Base-by-base conservation (phyloP, 2,888 invertebrate genomes). In the Atethmia centrago region DNA sequence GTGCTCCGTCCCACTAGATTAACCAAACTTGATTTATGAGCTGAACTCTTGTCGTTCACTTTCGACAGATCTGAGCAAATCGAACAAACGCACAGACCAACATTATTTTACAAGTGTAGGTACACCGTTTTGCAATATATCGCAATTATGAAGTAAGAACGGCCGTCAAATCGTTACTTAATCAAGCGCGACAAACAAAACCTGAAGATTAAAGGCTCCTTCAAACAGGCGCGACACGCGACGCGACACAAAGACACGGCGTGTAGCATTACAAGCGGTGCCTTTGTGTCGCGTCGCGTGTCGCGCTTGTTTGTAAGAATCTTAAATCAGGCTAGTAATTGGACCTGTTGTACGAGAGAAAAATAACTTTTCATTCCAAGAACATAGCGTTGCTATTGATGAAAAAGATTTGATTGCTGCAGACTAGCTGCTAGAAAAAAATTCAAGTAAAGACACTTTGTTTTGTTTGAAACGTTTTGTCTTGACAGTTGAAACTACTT, bases 11-110 rank as follows among this genome's bases (percentile, higher is more conserved):
- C 62, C 55, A 78, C 80, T 77, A 75, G 71, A 77, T 79, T 77
- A 83, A 79, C 66, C 74, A 74, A 80, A 79, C 69, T 78, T 83
- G 74, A 86, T 85, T 82, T 81, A 85, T 82, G n/a, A 69, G 40
- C 80, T 82, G 63, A 59, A 70, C 75, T 77, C 64, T 61, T 64
- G 74, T 67, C 68, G 31, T 19, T 74, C 47, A 78, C 71, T 85
- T 88, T 82, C 87, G 80, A 82, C 84, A 89, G 77, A 69, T 71
- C 65, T 77, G 70, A 83, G 78, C 81, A 85, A 74, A 84, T 63
- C 79, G 76, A 77, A 76, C 74, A 71, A 80, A 69, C 61, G 62
- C 28, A 71, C 59, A 53, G 67, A 49, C 58, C 45, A 72, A 31
- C 40, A 42, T 74, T 65, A 68, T 61, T 71, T 66, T 77, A 71